phyloP scores from a whole-genome alignment of 1,140 invertebrate species.

The honey bee (Apis mellifera) region DNA sequence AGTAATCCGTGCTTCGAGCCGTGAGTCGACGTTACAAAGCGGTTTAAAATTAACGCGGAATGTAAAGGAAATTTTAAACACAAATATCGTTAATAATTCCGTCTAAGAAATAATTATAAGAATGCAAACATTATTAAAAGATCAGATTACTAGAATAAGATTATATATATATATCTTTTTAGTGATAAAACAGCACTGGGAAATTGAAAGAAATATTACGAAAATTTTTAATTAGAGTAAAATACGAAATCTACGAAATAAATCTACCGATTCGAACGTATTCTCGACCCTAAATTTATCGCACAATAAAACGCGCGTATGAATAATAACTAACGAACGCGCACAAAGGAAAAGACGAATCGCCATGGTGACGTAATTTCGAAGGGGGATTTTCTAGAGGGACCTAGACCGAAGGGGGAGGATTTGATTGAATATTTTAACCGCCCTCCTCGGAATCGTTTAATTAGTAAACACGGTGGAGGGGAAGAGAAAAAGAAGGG shows the following conservation, averaged over 20 bases:
- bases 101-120: neutral
- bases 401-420: neutral
- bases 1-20: neutral
- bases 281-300: neutral
- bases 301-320: conserved; percentile 7
- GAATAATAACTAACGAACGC: conserved; percentile 27
- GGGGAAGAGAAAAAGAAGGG: neutral
- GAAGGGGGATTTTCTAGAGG: neutral
- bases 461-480: conserved; percentile 32
- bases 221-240: no score
- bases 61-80: neutral
- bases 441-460: neutral
- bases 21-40: neutral
- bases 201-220: no score
- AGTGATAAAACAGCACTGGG: no score
- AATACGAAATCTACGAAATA: no score
- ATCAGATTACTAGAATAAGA: no score
- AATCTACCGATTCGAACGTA: neutral
- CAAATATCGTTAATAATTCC: neutral
- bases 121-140: neutral
- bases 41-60: neutral
- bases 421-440: conserved; percentile 46
- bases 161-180: no score
- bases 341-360: neutral
- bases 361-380: neutral